Evolutionary conservation across 2,888 invertebrate species (phyloP).

Genomic region (Drosophila bunnanda): DNA sequence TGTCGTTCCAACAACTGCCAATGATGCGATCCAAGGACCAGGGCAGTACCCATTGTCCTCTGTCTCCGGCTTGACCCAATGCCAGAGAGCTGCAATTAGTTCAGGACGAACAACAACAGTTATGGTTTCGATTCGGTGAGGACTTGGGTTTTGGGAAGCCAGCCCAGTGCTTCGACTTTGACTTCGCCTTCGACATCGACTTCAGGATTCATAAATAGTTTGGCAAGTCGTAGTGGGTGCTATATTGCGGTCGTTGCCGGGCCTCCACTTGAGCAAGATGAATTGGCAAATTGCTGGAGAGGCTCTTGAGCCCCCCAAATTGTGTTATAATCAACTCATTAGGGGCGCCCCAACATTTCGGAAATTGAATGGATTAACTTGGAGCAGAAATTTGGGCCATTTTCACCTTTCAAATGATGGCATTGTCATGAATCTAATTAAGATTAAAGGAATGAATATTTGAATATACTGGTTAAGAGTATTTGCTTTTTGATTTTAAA

Average conservation of each 20-base stretch:
- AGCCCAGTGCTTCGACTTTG: background rate
- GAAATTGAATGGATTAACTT: conserved; percentile 13
- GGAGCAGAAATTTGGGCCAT: background rate
- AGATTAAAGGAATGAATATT: background rate
- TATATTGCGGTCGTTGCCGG: conserved; percentile 58
- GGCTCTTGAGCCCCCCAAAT: conserved; percentile 47
- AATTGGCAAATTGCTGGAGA: conserved; percentile 69
- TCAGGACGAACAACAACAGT: conserved; percentile 46
- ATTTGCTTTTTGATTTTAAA: background rate
- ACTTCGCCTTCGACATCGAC: background rate
- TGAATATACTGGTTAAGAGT: too few species aligned
- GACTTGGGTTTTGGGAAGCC: conserved; percentile 11
- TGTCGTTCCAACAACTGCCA: conserved; percentile 48
- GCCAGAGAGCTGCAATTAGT: conserved; percentile 71
- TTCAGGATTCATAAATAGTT: conserved; percentile 44
- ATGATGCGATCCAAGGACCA: conserved; percentile 36
- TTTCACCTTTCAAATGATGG: conserved; percentile 11
- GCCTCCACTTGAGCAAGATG: conserved; percentile 62
- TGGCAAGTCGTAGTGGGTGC: conserved; percentile 39
- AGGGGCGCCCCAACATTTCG: conserved; percentile 11
- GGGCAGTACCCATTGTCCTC: conserved; percentile 44
- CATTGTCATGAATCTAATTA: background rate
- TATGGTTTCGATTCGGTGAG: conserved; percentile 22
- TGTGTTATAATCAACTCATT: conserved; percentile 48
- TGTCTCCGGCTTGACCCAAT: conserved; percentile 48